Conservation (phyloP, 2,888 invertebrate genomes). For the Nineta flava region DNA sequence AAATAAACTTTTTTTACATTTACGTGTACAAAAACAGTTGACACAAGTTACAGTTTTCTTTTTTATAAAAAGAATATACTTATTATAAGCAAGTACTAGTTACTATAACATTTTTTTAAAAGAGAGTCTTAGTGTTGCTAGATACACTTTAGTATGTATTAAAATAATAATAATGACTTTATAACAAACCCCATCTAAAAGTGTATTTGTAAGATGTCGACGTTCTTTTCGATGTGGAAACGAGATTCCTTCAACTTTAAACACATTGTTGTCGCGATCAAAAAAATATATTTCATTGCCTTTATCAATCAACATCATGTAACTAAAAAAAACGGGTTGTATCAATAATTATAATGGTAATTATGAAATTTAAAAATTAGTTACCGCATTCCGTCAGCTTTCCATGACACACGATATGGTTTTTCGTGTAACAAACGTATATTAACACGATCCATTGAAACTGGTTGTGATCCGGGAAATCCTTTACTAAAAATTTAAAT, state of each 20-base stretch:
- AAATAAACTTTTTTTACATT: too few relatives aligned
- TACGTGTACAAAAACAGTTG: too few relatives aligned
- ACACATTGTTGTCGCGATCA: constrained; percentile 89
- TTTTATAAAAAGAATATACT: too few relatives aligned
- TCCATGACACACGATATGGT: constrained; percentile 96
- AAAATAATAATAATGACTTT: neutral
- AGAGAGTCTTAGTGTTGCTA: too few relatives aligned
- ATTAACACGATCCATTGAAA: constrained; percentile 84
- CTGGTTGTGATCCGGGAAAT: constrained; percentile 95
- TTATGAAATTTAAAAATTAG: constrained; percentile 11
- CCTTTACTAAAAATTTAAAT: constrained; percentile 33
- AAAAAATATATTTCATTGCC: constrained; percentile 78
- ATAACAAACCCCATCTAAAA: constrained; percentile 79
- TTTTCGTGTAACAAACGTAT: constrained; percentile 55
- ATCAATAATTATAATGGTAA: constrained; percentile 3
- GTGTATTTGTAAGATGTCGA: constrained; percentile 59
- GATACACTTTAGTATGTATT: too few relatives aligned
- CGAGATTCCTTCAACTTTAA: constrained; percentile 60
- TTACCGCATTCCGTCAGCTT: constrained; percentile 91
- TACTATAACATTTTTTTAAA: too few relatives aligned
- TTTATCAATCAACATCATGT: constrained; percentile 90
- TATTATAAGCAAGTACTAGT: too few relatives aligned
- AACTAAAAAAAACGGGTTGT: constrained; percentile 37
- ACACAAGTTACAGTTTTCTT: too few relatives aligned
- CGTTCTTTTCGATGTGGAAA: constrained; percentile 65